A percentile compares a stretch with the other conserved stretches of the same genome.
Evolutionary conservation across 2,888 invertebrate species (phyloP).

Genomic region (Copidosoma aretas): DNA sequence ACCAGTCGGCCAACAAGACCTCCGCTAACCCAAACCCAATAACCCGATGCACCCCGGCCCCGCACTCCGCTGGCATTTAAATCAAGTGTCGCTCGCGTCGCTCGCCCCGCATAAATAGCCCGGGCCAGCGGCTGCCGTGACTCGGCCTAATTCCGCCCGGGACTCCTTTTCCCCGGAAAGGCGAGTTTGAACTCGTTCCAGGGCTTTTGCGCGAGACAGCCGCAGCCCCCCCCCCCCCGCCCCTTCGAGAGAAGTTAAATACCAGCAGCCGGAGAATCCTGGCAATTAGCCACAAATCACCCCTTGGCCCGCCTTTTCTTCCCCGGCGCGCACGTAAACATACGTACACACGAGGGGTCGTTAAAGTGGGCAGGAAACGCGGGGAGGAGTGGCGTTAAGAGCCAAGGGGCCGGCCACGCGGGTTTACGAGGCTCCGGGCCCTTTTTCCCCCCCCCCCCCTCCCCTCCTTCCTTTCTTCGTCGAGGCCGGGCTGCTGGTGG

Average conservation of each 20-base stretch:
- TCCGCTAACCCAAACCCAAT: background rate
- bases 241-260: constrained; percentile 38
- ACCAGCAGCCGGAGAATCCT: constrained; percentile 41
- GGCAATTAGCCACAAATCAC: constrained; percentile 53
- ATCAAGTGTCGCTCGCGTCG: constrained; percentile 13
- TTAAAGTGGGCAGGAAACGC: background rate
- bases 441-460: background rate
- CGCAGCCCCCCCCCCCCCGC: background rate
- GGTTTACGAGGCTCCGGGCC: background rate
- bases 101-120: background rate
- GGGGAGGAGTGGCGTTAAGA: background rate
- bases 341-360: constrained; percentile 5
- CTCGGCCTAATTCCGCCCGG: constrained; percentile 17
- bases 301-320: constrained; percentile 5
- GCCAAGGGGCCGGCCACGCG: background rate
- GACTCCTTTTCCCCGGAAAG: background rate
- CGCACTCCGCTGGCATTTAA: constrained; percentile 6
- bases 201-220: constrained; percentile 14
- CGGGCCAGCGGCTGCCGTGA: too few relatives aligned
- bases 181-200: constrained; percentile 26
- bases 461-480: too few relatives aligned
- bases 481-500: too few relatives aligned
- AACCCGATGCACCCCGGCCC: background rate
- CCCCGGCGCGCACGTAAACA: too few relatives aligned
- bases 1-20: too few relatives aligned